These are phyloP conservation scores for Dione juno DNA, from an alignment of 2,888 invertebrate genomes.

Conservation along the genomic window DNA sequence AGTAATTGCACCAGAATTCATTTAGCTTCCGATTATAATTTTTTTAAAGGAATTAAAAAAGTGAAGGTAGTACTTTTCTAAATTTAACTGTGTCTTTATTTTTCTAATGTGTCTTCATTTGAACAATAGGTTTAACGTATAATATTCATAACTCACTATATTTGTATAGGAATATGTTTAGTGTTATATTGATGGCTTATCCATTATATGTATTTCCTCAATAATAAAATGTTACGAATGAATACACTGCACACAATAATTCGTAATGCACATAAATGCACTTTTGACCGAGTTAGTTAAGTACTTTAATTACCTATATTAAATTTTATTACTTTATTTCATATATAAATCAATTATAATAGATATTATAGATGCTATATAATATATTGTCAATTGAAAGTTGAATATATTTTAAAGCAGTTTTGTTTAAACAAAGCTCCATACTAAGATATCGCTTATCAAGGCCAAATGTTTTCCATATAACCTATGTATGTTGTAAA, in stretches of 20 bases:
- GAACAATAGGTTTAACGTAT: too few species aligned
- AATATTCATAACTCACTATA: neutral
- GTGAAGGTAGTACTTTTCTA: too few species aligned
- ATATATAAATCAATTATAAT: too few species aligned
- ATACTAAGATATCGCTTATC: neutral
- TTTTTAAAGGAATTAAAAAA: too few species aligned
- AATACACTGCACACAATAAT: conserved; percentile 30
- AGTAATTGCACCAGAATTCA: neutral
- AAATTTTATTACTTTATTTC: too few species aligned
- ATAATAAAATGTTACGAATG: conserved; percentile 29
- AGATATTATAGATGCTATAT: too few species aligned
- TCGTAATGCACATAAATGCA: conserved; percentile 31
- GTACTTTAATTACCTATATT: neutral
- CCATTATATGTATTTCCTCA: conserved; percentile 25
- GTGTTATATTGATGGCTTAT: conserved; percentile 5
- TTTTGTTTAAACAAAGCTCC: neutral
- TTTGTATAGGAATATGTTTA: neutral
- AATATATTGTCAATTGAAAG: too few species aligned
- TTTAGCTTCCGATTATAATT: neutral
- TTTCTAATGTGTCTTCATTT: too few species aligned
- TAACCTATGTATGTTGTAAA: conserved; percentile 18
- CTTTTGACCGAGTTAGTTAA: conserved; percentile 40
- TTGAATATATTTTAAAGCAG: neutral
- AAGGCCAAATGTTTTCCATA: conserved; percentile 25
- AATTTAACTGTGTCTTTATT: too few species aligned